Evolutionary conservation across 1,140 invertebrate species (phyloP), one percentile per base, ranked within the genome.

Genomic region (fruit fly (Drosophila melanogaster)): DNA sequence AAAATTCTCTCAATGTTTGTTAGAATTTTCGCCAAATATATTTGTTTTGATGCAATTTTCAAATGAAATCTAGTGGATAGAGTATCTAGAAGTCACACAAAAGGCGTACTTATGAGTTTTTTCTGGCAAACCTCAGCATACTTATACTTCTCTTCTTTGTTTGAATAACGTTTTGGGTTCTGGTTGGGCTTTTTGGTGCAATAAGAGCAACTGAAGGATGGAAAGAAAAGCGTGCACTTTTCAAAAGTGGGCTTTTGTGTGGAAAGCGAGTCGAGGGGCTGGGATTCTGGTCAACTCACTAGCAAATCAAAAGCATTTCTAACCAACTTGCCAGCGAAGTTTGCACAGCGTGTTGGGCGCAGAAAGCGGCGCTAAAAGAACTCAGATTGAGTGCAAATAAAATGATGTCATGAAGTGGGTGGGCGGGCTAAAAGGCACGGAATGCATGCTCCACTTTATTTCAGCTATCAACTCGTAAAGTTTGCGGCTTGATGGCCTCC

Each of bases 351-450:
- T 33, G 50, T n/a, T 33, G 67, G 4, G 44, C 46, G 51, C 37
- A 70, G 53, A 71, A 70, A 71, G 67, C 64, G 38, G 30, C 65
- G 58, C 51, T 51, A 35, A 53, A 40, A 54, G 73, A 54, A 66
- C 81, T 57, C 79, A 89, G 84, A 87, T 87, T 87, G 84, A 87
- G 84, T 87, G 84, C 84, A 87, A 87, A 87, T 87, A 87, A 87
- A 87, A 87, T 87, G 84, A 89, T 87, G 84, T 80, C 84, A 67
- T 87, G 84, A 90, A 89, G 79, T 79, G 77, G 76, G 56, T 70
- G 67, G 35, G 12, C 17, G 77, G 75, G 57, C 43, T 65, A 43
- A 66, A 70, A 57, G 79, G 66, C 58, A 53, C 59, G 66, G 72
- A 77, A 76, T 87, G 84, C 76, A 79, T 83, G 84, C 84, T 72